Evolutionary conservation across 2,888 invertebrate species (phyloP).

Genomic region (Ctena decussata): DNA sequence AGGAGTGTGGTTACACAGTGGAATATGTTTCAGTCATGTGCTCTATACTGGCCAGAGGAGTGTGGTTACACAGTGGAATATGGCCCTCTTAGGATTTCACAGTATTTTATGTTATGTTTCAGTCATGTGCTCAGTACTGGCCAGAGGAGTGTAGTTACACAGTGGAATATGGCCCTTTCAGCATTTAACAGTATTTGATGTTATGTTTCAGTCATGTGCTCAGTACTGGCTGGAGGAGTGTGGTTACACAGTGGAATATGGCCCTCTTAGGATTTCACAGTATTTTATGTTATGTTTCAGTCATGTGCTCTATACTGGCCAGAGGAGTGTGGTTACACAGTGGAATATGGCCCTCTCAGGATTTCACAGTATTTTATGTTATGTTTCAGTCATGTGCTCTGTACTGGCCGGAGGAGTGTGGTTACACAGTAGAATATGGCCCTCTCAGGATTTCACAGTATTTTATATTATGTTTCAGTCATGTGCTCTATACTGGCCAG

Average conservation of each 20-base stretch:
- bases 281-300: conserved; percentile 52
- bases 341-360: conserved; percentile 81
- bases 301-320: conserved; percentile 84
- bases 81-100: conserved; percentile 78
- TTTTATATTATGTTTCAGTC: too few relatives aligned
- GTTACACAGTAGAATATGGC: conserved; percentile 82
- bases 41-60: conserved; percentile 84
- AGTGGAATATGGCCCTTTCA: conserved; percentile 81
- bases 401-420: conserved; percentile 84
- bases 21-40: conserved; percentile 81
- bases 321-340: conserved; percentile 84
- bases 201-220: too few relatives aligned
- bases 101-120: not conserved
- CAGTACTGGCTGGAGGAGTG: too few relatives aligned
- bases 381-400: conserved; percentile 78
- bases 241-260: too few relatives aligned
- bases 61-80: conserved; percentile 83
- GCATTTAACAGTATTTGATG: conserved; percentile 81
- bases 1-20: conserved; percentile 83
- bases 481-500: too few relatives aligned
- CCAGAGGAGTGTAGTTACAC: conserved; percentile 84
- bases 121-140: conserved; percentile 84
- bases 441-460: conserved; percentile 83
- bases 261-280: too few relatives aligned
- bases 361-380: conserved; percentile 58